phyloP scores from a whole-genome alignment of 1,140 invertebrate genomes.

The Meloidogyne hapla region DNA sequence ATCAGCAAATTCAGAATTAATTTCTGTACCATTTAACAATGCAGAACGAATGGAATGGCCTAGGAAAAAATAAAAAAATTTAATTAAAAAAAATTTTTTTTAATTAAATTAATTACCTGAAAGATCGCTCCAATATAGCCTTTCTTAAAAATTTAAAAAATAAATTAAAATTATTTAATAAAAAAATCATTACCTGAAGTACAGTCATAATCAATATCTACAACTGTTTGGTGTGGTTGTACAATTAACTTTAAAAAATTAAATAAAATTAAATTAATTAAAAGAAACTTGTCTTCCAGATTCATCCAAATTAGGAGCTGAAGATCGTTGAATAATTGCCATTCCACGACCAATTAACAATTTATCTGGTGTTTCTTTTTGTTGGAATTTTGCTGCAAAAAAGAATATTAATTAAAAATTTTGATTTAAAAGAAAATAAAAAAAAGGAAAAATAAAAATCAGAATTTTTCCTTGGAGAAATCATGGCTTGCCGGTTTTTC shows the following conservation, averaged over 20 bases:
- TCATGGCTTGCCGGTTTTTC: not conserved
- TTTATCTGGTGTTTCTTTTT: conserved; percentile 30
- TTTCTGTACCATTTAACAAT: conserved; percentile 56
- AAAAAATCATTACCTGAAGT: conserved; percentile 24
- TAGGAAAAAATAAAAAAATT: conserved; percentile 19
- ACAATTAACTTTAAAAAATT: conserved; percentile 51
- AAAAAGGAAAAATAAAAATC: not conserved
- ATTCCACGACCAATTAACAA: conserved; percentile 67
- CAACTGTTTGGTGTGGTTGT: conserved; percentile 64
- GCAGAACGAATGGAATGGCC: conserved; percentile 55
- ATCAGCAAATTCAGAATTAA: conserved; percentile 40
- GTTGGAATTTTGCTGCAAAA: conserved; percentile 9
- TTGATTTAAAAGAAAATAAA: not conserved
- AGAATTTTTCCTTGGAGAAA: not conserved
- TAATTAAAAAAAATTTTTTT: not conserved
- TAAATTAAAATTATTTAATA: not conserved
- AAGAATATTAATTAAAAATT: not conserved
- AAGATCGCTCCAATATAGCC: conserved; percentile 67
- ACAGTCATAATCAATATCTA: conserved; percentile 67
- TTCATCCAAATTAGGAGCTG: conserved; percentile 51
- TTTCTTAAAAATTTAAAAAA: conserved; percentile 39
- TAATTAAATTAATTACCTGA: conserved; percentile 36
- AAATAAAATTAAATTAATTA: conserved; percentile 8
- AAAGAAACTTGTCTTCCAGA: conserved; percentile 62
- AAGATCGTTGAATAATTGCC: conserved; percentile 65